Evolutionary conservation across 2,888 invertebrate species (phyloP).

Genomic region (Listrodromus nycthemerus): DNA sequence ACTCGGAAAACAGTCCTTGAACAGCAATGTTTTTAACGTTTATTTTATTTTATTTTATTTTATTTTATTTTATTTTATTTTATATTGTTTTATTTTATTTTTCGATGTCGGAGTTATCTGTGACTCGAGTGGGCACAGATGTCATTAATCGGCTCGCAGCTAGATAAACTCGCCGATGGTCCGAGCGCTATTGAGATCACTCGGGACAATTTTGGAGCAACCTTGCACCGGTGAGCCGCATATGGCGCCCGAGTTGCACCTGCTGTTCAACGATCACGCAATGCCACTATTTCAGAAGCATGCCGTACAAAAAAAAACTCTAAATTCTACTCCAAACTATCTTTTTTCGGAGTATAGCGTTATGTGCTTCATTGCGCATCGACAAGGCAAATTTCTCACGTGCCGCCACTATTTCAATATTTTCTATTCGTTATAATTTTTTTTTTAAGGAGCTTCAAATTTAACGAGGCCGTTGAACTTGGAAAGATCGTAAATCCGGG

Average conservation of each 20-base stretch:
- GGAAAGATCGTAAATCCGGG: conserved; percentile 13
- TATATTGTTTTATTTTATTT: background rate
- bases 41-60: too few relatives aligned
- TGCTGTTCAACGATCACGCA: conserved; percentile 62
- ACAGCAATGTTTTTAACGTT: background rate
- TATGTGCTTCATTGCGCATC: background rate
- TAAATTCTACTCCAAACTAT: background rate
- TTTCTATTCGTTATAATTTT: background rate
- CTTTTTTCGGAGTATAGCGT: background rate
- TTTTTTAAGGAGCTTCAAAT: conserved; percentile 33
- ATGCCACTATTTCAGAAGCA: conserved; percentile 65
- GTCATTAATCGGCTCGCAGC: background rate
- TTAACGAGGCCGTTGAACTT: conserved; percentile 37
- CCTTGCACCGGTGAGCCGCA: conserved; percentile 76
- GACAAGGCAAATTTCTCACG: background rate
- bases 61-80: background rate
- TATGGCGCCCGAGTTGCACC: conserved; percentile 72
- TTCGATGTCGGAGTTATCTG: conserved; percentile 5
- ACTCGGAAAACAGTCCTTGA: background rate
- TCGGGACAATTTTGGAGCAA: conserved; percentile 73
- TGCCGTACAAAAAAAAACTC: conserved; percentile 25
- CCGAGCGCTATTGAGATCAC: conserved; percentile 63
- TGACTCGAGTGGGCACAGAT: background rate
- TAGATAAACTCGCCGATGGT: conserved; percentile 19
- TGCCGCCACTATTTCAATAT: background rate